phyloP scores from a whole-genome alignment of 2,888 invertebrate species.

The Trichogramma evanescens region DNA sequence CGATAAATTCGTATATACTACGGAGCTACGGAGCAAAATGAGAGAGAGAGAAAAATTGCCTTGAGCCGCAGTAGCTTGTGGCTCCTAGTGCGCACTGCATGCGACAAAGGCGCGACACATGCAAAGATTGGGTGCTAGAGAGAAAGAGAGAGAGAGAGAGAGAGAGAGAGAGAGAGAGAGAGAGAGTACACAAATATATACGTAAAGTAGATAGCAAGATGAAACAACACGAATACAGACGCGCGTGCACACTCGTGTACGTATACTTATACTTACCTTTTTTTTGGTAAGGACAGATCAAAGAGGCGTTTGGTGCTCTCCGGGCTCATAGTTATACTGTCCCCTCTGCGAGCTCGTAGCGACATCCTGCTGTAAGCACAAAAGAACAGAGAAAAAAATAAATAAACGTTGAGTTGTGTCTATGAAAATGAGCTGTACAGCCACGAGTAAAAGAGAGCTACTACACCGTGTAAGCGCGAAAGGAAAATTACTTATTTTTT shows the following conservation, averaged over 20 bases:
- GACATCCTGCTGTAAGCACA: conserved; percentile 23
- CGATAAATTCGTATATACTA: no score
- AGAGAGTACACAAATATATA: not conserved
- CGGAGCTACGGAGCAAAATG: no score
- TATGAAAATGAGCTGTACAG: not conserved
- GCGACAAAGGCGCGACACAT: not conserved
- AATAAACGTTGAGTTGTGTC: not conserved
- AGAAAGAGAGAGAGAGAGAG: not conserved
- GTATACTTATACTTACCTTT: conserved; percentile 13
- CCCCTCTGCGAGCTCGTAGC: conserved; percentile 21
- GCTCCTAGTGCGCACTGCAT: conserved; percentile 4
- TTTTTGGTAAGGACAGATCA: conserved; percentile 35
- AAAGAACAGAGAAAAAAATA: not conserved
- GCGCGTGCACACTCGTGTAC: not conserved
- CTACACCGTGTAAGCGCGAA: not conserved
- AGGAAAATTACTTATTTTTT: conserved; percentile 4
- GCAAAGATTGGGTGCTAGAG: not conserved
- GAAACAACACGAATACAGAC: not conserved
- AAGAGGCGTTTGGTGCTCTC: conserved; percentile 28
- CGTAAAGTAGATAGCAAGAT: not conserved
- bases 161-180: not conserved
- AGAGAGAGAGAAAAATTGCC: no score
- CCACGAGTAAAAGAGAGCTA: not conserved
- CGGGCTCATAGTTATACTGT: conserved; percentile 27
- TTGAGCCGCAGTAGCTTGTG: no score